Conservation (phyloP, 2,113 vertebrate species). For the Ceuthmochares aereus region DNA sequence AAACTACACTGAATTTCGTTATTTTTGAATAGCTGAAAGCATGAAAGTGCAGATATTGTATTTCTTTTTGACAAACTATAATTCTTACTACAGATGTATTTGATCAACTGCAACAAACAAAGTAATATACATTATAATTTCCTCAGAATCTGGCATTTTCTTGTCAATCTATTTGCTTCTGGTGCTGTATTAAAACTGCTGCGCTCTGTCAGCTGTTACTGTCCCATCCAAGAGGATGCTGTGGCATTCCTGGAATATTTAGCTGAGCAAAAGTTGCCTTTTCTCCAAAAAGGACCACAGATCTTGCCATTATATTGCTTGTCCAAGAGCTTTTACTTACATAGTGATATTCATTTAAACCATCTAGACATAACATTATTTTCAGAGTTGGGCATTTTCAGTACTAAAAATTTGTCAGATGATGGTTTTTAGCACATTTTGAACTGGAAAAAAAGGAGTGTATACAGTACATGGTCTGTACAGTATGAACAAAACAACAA, state of each 20-base stretch:
- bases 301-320: background rate
- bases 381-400: background rate
- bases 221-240: background rate
- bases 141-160: slow-evolving; percentile 7
- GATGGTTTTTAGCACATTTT: background rate
- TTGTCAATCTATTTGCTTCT: background rate
- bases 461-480: background rate
- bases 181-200: background rate
- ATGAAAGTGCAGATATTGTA: background rate
- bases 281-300: background rate
- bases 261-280: background rate
- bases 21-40: slow-evolving; percentile 35
- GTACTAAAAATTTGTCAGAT: background rate
- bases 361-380: background rate
- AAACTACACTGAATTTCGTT: slow-evolving; percentile 27
- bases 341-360: background rate
- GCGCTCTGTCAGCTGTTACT: background rate
- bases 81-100: background rate
- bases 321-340: background rate
- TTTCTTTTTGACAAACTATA: background rate
- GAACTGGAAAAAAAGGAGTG: background rate
- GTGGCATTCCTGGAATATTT: background rate
- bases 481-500: background rate
- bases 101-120: slow-evolving; percentile 49
- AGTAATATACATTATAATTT: background rate